phyloP scores from a whole-genome alignment of 2,888 invertebrate genomes.

The Amphipoea lucens region DNA sequence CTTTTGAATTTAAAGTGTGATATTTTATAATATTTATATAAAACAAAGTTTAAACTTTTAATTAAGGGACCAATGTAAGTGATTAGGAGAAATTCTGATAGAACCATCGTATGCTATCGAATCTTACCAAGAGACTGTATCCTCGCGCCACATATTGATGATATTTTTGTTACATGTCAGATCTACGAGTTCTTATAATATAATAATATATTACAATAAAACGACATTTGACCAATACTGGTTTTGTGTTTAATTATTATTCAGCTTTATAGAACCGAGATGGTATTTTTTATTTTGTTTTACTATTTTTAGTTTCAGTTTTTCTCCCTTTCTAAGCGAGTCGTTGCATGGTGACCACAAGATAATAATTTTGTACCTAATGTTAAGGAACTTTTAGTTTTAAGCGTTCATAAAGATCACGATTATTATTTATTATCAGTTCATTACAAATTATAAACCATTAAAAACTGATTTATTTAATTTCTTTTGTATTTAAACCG shows the following conservation, averaged over 20 bases:
- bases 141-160: slow-evolving; percentile 79
- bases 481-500: slow-evolving; percentile 89
- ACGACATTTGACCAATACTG: slow-evolving; percentile 80
- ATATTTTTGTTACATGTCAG: slow-evolving; percentile 81
- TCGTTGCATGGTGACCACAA: slow-evolving; percentile 87
- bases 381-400: slow-evolving; percentile 85
- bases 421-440: slow-evolving; percentile 90
- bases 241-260: slow-evolving; percentile 86
- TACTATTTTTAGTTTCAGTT: slow-evolving; percentile 82
- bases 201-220: slow-evolving; percentile 79
- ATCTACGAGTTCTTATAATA: slow-evolving; percentile 81
- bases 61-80: slow-evolving; percentile 90
- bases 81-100: slow-evolving; percentile 89
- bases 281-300: slow-evolving; percentile 81
- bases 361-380: slow-evolving; percentile 90
- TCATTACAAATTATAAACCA: slow-evolving; percentile 89
- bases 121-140: slow-evolving; percentile 84
- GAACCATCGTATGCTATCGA: slow-evolving; percentile 82
- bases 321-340: slow-evolving; percentile 83
- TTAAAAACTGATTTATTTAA: slow-evolving; percentile 89
- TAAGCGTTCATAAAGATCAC: slow-evolving; percentile 89
- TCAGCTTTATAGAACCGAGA: slow-evolving; percentile 76
- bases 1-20: slow-evolving; percentile 90
- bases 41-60: slow-evolving; percentile 90
- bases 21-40: slow-evolving; percentile 90